Evolutionary conservation across 2,888 invertebrate species (phyloP), one percentile per base, ranked within the genome.

Genomic region (Rhamnusium bicolor): DNA sequence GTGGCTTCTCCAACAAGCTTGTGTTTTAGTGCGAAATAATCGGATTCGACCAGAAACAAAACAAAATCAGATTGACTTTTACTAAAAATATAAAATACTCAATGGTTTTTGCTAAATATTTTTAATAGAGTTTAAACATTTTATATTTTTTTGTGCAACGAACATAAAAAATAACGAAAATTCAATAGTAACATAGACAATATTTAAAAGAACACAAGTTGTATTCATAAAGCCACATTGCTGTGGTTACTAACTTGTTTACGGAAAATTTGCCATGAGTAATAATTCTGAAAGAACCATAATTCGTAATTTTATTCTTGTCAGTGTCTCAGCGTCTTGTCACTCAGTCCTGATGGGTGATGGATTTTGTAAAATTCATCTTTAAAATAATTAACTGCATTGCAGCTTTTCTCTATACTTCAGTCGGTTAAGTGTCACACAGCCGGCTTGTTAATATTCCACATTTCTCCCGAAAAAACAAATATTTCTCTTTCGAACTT

Each of bases 251-350:
- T 69, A 72, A 75, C 71, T 75, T 75, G 73, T 73, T 71, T 75
- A 65, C 75, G 54, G 58, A 68, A 75, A 75, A 75, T 75, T 75
- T 75, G 75, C 73, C 73, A 61, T 46, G 60, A 70, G 54, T 65
- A 71, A 75, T 75, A n/a, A n/a, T 75, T 51, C 54, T 60, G 19
- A 63, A 62, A 63, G 69, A 27, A 32, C 54, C 68, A 47, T 72
- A 75, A 72, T 75, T 70, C 67, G 75, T 75, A 75, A 75, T 75
- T 75, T 73, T 75, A 75, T 73, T 75, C 75, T 73, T 75, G 75
- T 75, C 75, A 73, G 60, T 70, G 65, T 58, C 58, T 49, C 54
- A 24, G 61, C 69, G 51, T 54, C 54, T 63, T 58, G 56, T 62
- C 60, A 46, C 40, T 40, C 46, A 32, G 49, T 46, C 49, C 24